phyloP scores from a whole-genome alignment of 2,113 vertebrate genomes.

The Nesogale talazaci region DNA sequence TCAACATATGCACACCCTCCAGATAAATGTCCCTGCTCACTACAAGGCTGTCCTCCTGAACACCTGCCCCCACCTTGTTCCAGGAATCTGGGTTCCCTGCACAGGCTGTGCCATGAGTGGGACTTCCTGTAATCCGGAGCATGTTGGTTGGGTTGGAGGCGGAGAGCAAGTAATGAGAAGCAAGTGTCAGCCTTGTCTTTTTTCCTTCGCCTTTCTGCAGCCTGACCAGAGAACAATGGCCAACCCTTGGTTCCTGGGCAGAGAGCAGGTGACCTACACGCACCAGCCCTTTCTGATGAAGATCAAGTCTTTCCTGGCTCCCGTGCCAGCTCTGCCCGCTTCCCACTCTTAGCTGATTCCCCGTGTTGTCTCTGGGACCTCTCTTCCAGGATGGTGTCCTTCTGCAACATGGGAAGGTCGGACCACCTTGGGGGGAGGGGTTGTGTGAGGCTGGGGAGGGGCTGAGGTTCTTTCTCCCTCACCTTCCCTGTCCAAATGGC shows the following conservation, averaged over 20 bases:
- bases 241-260: neutral
- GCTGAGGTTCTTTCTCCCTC: neutral
- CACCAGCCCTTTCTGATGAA: neutral
- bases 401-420: neutral
- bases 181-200: neutral
- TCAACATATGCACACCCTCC: slow-evolving; percentile 18
- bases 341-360: neutral
- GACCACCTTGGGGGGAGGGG: neutral
- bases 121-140: slow-evolving; percentile 23
- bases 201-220: neutral
- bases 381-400: neutral
- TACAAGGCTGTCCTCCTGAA: neutral
- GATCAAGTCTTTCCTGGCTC: neutral
- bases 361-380: neutral
- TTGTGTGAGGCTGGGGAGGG: no score
- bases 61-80: neutral
- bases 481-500: slow-evolving; percentile 11
- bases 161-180: neutral
- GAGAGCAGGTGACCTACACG: neutral
- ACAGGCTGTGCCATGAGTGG: neutral
- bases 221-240: slow-evolving; percentile 28
- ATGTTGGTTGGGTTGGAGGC: neutral
- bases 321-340: neutral
- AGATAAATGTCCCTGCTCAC: neutral
- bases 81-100: neutral